phyloP scores from a whole-genome alignment of 2,113 vertebrate species.

The Glareola pratincola region DNA sequence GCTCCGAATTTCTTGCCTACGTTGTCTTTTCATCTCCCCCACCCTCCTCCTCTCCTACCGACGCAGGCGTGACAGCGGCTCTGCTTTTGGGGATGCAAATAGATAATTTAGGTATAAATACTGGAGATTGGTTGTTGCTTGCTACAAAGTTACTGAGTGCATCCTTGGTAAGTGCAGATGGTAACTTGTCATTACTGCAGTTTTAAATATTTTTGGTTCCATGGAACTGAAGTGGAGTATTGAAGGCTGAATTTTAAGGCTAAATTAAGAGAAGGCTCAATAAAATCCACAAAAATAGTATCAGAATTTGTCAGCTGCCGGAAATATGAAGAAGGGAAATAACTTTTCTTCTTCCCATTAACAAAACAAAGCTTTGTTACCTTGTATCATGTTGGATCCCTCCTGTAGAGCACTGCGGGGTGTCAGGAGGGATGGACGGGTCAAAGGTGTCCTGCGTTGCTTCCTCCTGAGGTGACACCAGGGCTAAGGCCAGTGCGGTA shows the following conservation, averaged over 20 bases:
- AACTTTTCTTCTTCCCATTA: neutral
- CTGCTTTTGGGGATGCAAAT: neutral
- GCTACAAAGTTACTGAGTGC: neutral
- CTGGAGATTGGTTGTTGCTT: conserved; percentile 41
- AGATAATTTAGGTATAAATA: conserved; percentile 46
- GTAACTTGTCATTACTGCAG: conserved; percentile 11
- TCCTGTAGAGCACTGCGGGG: rapidly evolving
- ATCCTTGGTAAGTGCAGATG: conserved; percentile 27
- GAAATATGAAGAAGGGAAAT: conserved; percentile 1
- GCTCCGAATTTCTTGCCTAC: neutral
- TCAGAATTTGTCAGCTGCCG: neutral
- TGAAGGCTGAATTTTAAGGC: conserved; percentile 12
- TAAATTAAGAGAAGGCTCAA: conserved; percentile 39
- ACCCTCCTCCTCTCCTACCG: neutral
- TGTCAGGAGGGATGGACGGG: neutral
- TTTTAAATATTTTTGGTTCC: conserved; percentile 33
- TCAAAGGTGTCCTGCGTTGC: rapidly evolving
- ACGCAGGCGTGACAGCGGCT: neutral
- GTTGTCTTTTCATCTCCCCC: neutral
- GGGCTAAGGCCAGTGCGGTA: rapidly evolving
- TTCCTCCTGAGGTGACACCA: rapidly evolving
- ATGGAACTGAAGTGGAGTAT: conserved; percentile 9
- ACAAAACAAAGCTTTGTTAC: neutral
- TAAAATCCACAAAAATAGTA: neutral
- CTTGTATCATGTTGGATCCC: neutral